Percentiles rank a stretch among this genome's conserved stretches.
Evolutionary conservation across 2,113 vertebrate genomes (phyloP).

Genomic region (Fulica atra): DNA sequence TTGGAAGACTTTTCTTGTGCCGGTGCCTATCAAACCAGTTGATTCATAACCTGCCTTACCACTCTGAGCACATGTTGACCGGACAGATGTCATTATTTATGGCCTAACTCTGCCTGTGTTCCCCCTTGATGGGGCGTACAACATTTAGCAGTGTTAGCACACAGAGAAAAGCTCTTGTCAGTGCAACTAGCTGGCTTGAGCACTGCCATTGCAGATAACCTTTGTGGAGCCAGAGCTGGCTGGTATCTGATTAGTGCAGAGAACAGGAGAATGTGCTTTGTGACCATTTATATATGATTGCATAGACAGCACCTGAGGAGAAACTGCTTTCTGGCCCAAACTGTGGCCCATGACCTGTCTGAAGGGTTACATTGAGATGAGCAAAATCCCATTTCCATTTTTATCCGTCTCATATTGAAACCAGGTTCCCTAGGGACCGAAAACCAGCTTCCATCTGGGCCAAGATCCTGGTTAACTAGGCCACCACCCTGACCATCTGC

Average conservation of each 20-base stretch:
- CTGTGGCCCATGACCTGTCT: not conserved
- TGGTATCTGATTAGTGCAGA: not conserved
- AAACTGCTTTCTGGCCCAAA: constrained; percentile 2
- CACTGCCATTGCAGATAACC: not conserved
- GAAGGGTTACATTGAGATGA: not conserved
- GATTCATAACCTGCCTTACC: not conserved
- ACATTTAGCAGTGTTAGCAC: not conserved
- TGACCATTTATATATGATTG: not conserved
- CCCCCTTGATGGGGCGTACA: not conserved
- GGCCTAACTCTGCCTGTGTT: not conserved
- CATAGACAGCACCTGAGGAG: not conserved
- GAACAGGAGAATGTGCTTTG: not conserved
- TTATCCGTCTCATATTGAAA: not conserved
- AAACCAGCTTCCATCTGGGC: not conserved
- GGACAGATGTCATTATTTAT: not conserved
- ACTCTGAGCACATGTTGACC: not conserved
- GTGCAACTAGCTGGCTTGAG: not conserved
- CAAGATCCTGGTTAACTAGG: not conserved
- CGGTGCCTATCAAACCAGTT: not conserved
- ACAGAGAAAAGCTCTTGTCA: not conserved
- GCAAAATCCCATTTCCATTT: not conserved
- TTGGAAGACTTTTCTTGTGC: not conserved
- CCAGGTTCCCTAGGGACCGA: not conserved
- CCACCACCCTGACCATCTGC: accelerated
- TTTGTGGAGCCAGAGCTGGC: not conserved